phyloP scores from a whole-genome alignment of 2,113 vertebrate genomes.

The Osmerus eperlanus region DNA sequence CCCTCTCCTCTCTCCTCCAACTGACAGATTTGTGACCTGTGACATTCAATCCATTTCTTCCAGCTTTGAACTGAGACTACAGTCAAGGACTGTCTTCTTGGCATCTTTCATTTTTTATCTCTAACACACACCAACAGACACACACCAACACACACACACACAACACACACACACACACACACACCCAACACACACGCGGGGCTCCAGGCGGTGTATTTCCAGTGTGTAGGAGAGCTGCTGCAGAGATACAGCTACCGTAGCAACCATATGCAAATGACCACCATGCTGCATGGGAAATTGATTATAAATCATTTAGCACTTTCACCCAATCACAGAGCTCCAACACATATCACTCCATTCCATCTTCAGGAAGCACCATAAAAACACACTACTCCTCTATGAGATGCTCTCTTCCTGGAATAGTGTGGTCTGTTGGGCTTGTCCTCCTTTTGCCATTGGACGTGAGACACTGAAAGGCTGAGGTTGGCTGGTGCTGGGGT shows the following conservation, averaged over 20 bases:
- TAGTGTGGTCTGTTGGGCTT: no score
- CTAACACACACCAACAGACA: neutral
- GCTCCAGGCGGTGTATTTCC: slow-evolving; percentile 20
- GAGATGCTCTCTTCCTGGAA: no score
- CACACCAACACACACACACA: slow-evolving; percentile 19
- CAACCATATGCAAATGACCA: slow-evolving; percentile 50
- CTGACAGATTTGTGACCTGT: neutral
- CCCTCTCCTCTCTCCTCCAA: neutral
- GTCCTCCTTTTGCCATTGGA: no score
- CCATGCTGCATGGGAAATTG: slow-evolving; percentile 30
- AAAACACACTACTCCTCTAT: slow-evolving; percentile 2
- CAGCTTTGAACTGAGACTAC: neutral
- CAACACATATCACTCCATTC: slow-evolving; percentile 39
- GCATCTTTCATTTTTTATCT: neutral
- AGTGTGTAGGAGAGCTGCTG: slow-evolving; percentile 20
- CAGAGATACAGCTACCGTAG: slow-evolving; percentile 32
- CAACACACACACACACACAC: slow-evolving; percentile 12
- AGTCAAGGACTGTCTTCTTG: neutral
- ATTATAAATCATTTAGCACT: slow-evolving; percentile 51
- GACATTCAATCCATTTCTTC: neutral
- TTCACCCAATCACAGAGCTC: slow-evolving; percentile 40
- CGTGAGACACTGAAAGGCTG: no score
- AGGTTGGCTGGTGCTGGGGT: no score
- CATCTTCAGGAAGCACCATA: slow-evolving; percentile 24
- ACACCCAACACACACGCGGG: slow-evolving; percentile 12